These are phyloP conservation scores for Actinernus sp. DNA, from an alignment of 92 coral and sea anemone species.

Conservation along the genomic window DNA sequence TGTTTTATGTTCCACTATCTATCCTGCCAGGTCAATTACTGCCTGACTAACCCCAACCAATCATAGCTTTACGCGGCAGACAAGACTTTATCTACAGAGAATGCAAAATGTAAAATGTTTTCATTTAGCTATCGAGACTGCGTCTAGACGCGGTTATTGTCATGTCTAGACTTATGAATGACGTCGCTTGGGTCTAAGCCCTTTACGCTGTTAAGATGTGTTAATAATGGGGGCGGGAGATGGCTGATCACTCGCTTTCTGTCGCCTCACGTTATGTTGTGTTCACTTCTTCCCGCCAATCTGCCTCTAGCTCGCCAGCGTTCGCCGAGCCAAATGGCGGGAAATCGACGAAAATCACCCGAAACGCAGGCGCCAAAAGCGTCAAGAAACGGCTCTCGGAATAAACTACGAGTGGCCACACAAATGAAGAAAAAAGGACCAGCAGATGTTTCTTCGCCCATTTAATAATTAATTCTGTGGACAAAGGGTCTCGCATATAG, in stretches of 20 bases:
- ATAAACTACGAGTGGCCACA: slow-evolving; percentile 2
- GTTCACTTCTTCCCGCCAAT: slow-evolving; percentile 19
- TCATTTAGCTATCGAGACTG: slow-evolving; percentile 51
- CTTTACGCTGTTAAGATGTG: slow-evolving; percentile 46
- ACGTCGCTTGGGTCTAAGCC: slow-evolving; percentile 33
- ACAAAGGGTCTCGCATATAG: slow-evolving; percentile 42
- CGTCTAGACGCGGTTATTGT: slow-evolving; percentile 82
- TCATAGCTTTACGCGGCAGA: slow-evolving; percentile 45
- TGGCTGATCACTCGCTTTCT: slow-evolving; percentile 10
- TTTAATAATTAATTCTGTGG: slow-evolving; percentile 31
- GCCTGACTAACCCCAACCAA: slow-evolving; percentile 74
- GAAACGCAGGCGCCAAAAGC: slow-evolving; percentile 36
- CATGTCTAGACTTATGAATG: slow-evolving; percentile 61
- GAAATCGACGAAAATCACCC: slow-evolving; percentile 42
- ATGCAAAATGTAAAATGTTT: slow-evolving; percentile 81
- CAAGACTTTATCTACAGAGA: slow-evolving; percentile 59
- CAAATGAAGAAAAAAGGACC: slow-evolving; percentile 8
- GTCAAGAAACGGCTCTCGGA: slow-evolving; percentile 18
- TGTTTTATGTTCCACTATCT: slow-evolving; percentile 65
- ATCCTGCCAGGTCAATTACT: slow-evolving; percentile 69
- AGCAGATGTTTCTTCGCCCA: neutral
- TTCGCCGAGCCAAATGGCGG: slow-evolving; percentile 34
- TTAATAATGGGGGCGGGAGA: slow-evolving; percentile 74
- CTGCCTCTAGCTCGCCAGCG: slow-evolving; percentile 10
- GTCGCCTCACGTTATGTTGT: slow-evolving; percentile 48